A percentile compares a stretch with the other conserved stretches of the same genome.
Conservation (phyloP, 2,797 vertebrate genomes). For the Xyrichtys novacula region DNA sequence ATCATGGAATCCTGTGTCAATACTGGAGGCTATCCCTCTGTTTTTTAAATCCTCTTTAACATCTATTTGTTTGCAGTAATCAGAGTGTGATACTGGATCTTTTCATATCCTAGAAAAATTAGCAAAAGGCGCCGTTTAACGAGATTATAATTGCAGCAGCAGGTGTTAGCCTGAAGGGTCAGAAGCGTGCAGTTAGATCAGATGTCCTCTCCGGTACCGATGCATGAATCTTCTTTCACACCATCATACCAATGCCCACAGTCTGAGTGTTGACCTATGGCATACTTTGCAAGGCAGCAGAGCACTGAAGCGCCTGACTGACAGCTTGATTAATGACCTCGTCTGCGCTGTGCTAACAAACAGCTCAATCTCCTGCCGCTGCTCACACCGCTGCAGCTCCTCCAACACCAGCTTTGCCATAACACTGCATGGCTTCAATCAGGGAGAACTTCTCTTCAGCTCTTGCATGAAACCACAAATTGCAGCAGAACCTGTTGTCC, state of each 20-base stretch:
- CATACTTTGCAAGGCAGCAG: slow-evolving; percentile 31
- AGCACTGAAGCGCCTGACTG: slow-evolving; percentile 32
- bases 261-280: slow-evolving; percentile 23
- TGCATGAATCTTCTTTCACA: slow-evolving; percentile 16
- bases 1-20: slow-evolving; percentile 38
- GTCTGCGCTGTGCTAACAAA: slow-evolving; percentile 63
- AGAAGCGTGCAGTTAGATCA: slow-evolving; percentile 15
- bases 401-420: slow-evolving; percentile 27
- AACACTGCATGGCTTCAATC: slow-evolving; percentile 37
- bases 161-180: slow-evolving; percentile 37
- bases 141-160: slow-evolving; percentile 32
- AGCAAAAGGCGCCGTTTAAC: background rate
- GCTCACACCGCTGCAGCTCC: slow-evolving; percentile 9
- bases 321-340: slow-evolving; percentile 71
- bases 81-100: slow-evolving; percentile 11
- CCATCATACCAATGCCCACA: slow-evolving; percentile 25
- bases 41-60: slow-evolving; percentile 17
- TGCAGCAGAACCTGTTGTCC: slow-evolving; percentile 56
- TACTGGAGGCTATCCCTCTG: slow-evolving; percentile 17
- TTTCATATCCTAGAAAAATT: background rate
- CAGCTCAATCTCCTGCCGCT: slow-evolving; percentile 31
- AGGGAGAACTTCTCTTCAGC: slow-evolving; percentile 35
- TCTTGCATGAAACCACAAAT: slow-evolving; percentile 69
- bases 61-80: slow-evolving; percentile 42
- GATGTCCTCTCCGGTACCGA: slow-evolving; percentile 3